Base-by-base conservation (phyloP, 2,888 invertebrate genomes). In the Sycophila texana region DNA sequence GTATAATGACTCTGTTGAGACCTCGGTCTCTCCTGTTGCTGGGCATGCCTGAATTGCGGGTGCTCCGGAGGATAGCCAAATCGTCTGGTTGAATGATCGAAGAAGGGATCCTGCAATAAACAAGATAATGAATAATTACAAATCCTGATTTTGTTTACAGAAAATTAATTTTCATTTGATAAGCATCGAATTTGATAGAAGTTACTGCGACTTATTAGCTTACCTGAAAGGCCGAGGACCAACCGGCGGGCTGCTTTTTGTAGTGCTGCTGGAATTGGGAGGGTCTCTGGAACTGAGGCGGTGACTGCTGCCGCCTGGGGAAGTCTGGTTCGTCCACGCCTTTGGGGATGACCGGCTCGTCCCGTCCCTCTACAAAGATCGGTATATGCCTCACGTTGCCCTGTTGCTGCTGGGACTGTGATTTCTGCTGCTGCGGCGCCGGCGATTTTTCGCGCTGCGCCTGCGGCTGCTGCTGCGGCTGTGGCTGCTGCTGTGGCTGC, bases 291-390 rank as follows among this genome's bases (percentile, higher is more conserved):
- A 86, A 92, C 1, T 84, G 86, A 2, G 86, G 84, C n/a, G 86
- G 86, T 16, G 87, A 83, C 39, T 85, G 88, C 88, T 84, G 86
- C 77, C 74, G 79, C 82, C 87, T 84, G 87, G 82, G 90, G 16
- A 83, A 91, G 88, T 84, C 81, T 1, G 74, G 22, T 73, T 91
- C 92, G 70, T 91, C 92, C n/a, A 89, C 90, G 80, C 92, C 91
- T 87, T 68, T 75, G 49, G 81, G 20, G 2, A 95, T 92, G 18
- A 96, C 93, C 0, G 96, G 96, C 86, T 95, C 95, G 85, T 96
- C 95, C 73, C 96, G 92, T 10, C 96, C 96, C 90, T 97, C 97
- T 0, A 97, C 95, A 87, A 95, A 95, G 82, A 97, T 97, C 26
- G 97, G 97, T 90, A 97, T 97, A 86, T 96, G 95, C 81, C 97